Evolutionary conservation across 2,888 invertebrate species (phyloP).

Genomic region (Tryphoninae sp.): DNA sequence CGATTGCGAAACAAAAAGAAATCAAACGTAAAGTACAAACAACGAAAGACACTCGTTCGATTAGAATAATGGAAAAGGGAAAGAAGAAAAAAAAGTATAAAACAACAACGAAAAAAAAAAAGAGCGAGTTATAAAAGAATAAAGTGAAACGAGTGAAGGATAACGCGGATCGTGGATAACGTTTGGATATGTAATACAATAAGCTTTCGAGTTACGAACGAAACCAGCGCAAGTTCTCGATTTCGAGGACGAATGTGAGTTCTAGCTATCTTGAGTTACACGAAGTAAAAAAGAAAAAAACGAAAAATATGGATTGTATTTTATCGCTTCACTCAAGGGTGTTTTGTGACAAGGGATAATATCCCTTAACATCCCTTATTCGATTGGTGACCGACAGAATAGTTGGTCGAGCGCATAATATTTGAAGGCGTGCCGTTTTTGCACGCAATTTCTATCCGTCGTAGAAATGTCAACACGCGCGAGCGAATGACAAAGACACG

Average conservation of each 20-base stretch:
- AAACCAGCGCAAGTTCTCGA: conserved; percentile 63
- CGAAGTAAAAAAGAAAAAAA: conserved; percentile 20
- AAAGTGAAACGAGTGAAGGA: conserved; percentile 19
- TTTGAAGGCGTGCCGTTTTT: conserved; percentile 29
- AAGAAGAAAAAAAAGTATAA: not conserved
- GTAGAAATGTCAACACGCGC: not conserved
- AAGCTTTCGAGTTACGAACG: conserved; percentile 58
- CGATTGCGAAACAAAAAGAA: conserved; percentile 44
- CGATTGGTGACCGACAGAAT: conserved; percentile 23
- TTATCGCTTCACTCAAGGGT: conserved; percentile 11
- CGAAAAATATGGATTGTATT: conserved; percentile 16
- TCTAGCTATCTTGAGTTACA: conserved; percentile 38
- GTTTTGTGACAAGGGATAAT: conserved; percentile 19
- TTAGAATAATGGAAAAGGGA: conserved; percentile 1
- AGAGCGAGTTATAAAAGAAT: conserved; percentile 17
- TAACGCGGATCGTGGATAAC: conserved; percentile 1
- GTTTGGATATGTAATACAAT: conserved; percentile 29
- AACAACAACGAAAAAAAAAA: not conserved
- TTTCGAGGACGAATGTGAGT: conserved; percentile 47
- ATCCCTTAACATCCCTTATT: conserved; percentile 19
- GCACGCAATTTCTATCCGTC: not conserved
- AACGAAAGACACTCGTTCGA: conserved; percentile 31
- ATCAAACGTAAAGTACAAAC: conserved; percentile 28
- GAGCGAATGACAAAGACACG: not conserved
- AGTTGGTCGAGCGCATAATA: conserved; percentile 21